Conservation (phyloP, 2,888 invertebrate genomes). For the Drosophila greeni region DNA sequence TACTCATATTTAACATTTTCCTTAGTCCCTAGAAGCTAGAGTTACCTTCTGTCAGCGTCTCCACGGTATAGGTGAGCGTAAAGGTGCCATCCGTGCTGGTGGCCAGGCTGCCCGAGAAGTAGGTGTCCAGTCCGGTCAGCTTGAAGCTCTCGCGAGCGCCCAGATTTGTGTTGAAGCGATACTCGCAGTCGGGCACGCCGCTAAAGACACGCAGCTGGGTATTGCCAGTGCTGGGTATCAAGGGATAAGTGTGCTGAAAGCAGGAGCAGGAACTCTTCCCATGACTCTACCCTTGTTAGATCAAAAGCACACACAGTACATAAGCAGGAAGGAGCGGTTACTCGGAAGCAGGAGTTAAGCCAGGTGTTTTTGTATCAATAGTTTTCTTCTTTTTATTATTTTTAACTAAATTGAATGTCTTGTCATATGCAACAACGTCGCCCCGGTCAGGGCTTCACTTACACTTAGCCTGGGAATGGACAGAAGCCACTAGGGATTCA, state of each 20-base stretch:
- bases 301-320: background rate
- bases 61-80: slow-evolving; percentile 47
- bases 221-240: slow-evolving; percentile 81
- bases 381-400: slow-evolving; percentile 51
- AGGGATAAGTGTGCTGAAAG: slow-evolving; percentile 83
- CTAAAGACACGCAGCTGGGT: slow-evolving; percentile 87
- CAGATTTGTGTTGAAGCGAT: slow-evolving; percentile 63
- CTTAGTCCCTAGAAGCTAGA: slow-evolving; percentile 3
- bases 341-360: background rate
- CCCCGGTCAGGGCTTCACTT: slow-evolving; percentile 15
- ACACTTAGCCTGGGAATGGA: slow-evolving; percentile 30
- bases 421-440: slow-evolving; percentile 57
- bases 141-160: slow-evolving; percentile 45
- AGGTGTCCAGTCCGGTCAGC: slow-evolving; percentile 60
- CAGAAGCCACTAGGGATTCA: slow-evolving; percentile 21
- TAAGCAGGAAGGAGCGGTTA: background rate
- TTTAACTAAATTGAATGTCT: slow-evolving; percentile 53
- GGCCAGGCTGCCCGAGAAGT: slow-evolving; percentile 58
- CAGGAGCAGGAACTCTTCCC: background rate
- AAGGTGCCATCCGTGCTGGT: slow-evolving; percentile 48
- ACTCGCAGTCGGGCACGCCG: slow-evolving; percentile 80
- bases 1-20: too few relatives aligned
- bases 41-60: slow-evolving; percentile 51
- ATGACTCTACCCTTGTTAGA: background rate
- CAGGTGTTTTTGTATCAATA: slow-evolving; percentile 8